Percentiles rank a stretch among this genome's conserved stretches.
Conservation (phyloP, 2,113 vertebrate species). For the Upupa epops region DNA sequence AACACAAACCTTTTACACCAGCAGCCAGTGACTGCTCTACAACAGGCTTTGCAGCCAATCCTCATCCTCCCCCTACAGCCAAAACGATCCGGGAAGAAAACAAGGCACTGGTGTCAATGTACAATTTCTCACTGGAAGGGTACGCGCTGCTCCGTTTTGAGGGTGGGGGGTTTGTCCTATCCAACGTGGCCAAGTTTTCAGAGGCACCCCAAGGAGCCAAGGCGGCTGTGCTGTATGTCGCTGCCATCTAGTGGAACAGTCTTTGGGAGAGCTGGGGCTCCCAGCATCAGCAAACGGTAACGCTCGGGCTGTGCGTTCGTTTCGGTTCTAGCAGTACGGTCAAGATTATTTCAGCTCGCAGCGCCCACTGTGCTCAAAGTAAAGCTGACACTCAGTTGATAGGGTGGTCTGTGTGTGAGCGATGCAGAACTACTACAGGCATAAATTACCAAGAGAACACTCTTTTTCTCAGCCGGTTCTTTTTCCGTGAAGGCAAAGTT, state of each 20-base stretch:
- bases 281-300: fast-evolving
- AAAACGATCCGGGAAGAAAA: background rate
- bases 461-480: too few relatives aligned
- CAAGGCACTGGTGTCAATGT: background rate
- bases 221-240: conserved; percentile 42
- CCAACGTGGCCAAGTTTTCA: background rate
- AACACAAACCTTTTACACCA: background rate
- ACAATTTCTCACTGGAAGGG: conserved; percentile 9
- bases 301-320: fast-evolving
- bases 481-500: background rate
- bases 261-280: background rate
- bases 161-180: background rate
- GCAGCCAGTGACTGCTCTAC: background rate
- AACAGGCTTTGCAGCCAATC: background rate
- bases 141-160: background rate
- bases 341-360: background rate
- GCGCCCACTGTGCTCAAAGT: background rate
- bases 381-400: background rate
- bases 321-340: background rate
- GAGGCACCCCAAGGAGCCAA: background rate
- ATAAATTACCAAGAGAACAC: background rate
- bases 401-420: background rate
- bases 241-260: conserved; percentile 74
- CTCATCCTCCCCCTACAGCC: background rate
- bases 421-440: background rate